Percentiles rank a stretch among this genome's conserved stretches.
Conservation (phyloP, 2,888 invertebrate species). For the Aphidius colemani region DNA sequence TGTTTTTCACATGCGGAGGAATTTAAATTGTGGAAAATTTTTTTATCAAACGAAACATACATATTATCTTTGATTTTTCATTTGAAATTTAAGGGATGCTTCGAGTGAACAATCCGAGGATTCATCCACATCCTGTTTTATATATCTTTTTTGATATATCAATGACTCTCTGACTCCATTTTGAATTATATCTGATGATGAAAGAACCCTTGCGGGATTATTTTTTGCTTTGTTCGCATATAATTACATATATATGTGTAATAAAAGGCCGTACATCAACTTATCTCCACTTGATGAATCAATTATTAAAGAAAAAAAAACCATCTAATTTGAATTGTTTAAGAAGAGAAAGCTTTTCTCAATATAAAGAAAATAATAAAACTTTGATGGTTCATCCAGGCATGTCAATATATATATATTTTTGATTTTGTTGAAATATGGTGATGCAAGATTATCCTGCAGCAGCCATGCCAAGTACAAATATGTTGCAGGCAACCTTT, state of each 20-base stretch:
- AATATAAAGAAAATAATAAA: conserved; percentile 18
- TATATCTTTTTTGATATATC: conserved; percentile 23
- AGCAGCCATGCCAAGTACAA: conserved; percentile 20
- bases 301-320: conserved; percentile 29
- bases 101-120: conserved; percentile 28
- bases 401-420: conserved; percentile 44
- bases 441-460: conserved; percentile 54
- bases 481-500: conserved; percentile 1
- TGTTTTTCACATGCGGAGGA: too few relatives aligned
- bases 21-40: too few relatives aligned
- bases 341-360: conserved; percentile 1
- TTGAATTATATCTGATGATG: conserved; percentile 51
- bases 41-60: too few relatives aligned
- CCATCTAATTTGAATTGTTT: too few relatives aligned
- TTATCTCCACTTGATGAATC: too few relatives aligned
- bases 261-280: too few relatives aligned
- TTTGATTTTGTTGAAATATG: conserved; percentile 55
- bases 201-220: too few relatives aligned
- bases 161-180: conserved; percentile 58
- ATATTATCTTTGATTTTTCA: too few relatives aligned
- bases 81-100: conserved; percentile 23
- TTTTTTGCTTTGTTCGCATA: too few relatives aligned
- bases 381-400: conserved; percentile 38
- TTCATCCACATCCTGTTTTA: conserved; percentile 16
- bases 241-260: too few relatives aligned